Base-by-base conservation (phyloP, 2,113 vertebrate genomes). In the Gymnocephalus cernua region DNA sequence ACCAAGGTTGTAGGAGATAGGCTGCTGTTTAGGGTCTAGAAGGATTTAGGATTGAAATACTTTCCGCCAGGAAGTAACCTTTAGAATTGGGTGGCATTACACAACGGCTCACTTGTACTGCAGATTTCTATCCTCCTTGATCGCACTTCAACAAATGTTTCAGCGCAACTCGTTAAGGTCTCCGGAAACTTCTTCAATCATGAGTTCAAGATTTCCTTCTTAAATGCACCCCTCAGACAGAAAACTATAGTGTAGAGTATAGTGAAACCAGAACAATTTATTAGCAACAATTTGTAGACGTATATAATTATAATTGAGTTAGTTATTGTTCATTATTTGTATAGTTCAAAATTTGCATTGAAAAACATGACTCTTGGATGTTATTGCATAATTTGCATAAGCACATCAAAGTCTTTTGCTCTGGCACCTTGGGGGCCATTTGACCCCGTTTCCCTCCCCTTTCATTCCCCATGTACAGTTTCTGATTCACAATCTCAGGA, bases 321-420 rank as follows among this genome's bases (percentile, higher is more conserved):
- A 0, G 38, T 38, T 9, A 9, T 9, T 77, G 15, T 69, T 75
- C 61, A 13, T 48, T 63, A 47, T 80, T 74, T 67, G 9, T 35
- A 56, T 19, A 6, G 21, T 72, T 48, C 13, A 71, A 50, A 53
- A 79, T 74, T 14, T 67, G n/a, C 70, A 83, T 12, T 56, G 8
- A 51, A 75, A 80, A 83, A 74, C 0, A 61, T 6, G 10, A 68
- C 72, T 77, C n/a, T 35, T 65, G 53, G 64, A 81, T 79, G 25
- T 21, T 83, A 21, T 45, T 78, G 47, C 78, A 59, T 74, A 67
- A 86, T 89, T 80, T 84, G 56, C 69, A 80, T 16, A 35, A 81
- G 56, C 63, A 79, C 75, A 65, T 87, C 81, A 86, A 88, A 86
- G 84, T 27, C 0, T 71, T 73, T 77, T 38, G 27, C 72, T 77